Evolutionary conservation across 2,888 invertebrate genomes (phyloP).

Genomic region (Biston stratarius): DNA sequence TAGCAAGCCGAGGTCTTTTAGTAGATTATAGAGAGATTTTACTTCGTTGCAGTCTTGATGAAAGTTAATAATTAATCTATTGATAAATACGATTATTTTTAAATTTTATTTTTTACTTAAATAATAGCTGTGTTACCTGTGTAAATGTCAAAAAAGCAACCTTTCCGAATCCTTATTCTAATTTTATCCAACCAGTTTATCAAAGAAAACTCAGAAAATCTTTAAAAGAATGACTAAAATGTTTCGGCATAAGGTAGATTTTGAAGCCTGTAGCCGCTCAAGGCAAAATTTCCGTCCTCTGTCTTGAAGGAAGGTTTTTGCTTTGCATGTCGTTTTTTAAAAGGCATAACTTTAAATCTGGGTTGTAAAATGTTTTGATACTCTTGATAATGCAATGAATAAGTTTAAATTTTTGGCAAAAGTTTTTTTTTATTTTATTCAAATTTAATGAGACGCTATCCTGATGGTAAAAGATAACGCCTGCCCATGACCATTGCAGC

Average conservation of each 20-base stretch:
- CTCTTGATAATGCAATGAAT: neutral
- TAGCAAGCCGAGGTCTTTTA: no score
- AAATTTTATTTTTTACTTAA: neutral
- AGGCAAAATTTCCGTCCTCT: conserved; percentile 9
- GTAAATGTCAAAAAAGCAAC: conserved; percentile 20
- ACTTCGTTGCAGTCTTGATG: no score
- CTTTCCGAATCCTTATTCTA: conserved; percentile 18
- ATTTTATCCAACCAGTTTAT: conserved; percentile 27
- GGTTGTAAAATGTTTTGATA: neutral
- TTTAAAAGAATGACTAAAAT: conserved; percentile 35
- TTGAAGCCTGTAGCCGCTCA: conserved; percentile 19
- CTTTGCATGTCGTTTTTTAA: conserved; percentile 1
- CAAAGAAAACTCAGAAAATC: conserved; percentile 27
- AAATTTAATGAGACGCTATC: no score
- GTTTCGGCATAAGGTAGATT: conserved; percentile 34
- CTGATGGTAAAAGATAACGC: no score
- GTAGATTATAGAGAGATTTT: no score
- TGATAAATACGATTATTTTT: no score
- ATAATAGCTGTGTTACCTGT: no score
- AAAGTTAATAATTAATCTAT: no score
- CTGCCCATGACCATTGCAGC: no score
- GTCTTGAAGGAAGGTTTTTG: conserved; percentile 1
- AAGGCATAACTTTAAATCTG: neutral
- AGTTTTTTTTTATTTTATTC: neutral
- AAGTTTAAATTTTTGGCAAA: neutral